phyloP scores from a whole-genome alignment of 2,888 invertebrate species.

The Chorisops tibialis region DNA sequence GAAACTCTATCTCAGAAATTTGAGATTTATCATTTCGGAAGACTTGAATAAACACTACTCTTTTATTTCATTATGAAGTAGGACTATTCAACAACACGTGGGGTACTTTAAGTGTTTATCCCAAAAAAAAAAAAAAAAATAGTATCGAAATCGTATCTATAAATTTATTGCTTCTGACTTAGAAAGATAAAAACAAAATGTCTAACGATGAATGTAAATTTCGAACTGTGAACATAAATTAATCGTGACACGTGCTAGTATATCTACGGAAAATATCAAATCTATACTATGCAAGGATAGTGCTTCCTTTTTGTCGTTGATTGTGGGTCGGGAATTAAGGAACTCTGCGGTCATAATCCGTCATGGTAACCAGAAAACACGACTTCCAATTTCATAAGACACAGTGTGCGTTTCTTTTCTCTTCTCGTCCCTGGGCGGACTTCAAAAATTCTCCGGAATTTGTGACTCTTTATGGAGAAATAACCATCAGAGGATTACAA shows the following conservation, averaged over 20 bases:
- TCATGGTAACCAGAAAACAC: constrained; percentile 12
- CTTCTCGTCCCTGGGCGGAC: background rate
- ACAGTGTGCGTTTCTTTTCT: background rate
- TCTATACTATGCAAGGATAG: background rate
- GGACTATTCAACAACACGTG: too few species aligned
- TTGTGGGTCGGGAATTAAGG: background rate
- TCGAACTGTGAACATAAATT: constrained; percentile 23
- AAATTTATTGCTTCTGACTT: too few species aligned
- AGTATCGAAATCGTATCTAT: too few species aligned
- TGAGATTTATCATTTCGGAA: too few species aligned
- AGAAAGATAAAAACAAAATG: too few species aligned
- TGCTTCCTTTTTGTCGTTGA: background rate
- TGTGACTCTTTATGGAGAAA: constrained; percentile 15
- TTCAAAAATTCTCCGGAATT: constrained; percentile 5
- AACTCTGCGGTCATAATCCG: constrained; percentile 5
- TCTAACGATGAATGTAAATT: too few species aligned
- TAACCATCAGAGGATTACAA: constrained; percentile 30
- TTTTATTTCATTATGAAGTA: too few species aligned
- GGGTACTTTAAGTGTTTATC: too few species aligned
- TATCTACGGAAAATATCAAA: constrained; percentile 3
- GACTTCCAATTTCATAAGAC: background rate
- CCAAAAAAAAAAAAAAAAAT: too few species aligned
- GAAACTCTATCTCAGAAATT: too few species aligned
- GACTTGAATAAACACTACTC: too few species aligned
- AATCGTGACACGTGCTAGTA: constrained; percentile 32